Base-by-base conservation (phyloP, 1,140 invertebrate genomes). In the Lutraria rhynchaena region DNA sequence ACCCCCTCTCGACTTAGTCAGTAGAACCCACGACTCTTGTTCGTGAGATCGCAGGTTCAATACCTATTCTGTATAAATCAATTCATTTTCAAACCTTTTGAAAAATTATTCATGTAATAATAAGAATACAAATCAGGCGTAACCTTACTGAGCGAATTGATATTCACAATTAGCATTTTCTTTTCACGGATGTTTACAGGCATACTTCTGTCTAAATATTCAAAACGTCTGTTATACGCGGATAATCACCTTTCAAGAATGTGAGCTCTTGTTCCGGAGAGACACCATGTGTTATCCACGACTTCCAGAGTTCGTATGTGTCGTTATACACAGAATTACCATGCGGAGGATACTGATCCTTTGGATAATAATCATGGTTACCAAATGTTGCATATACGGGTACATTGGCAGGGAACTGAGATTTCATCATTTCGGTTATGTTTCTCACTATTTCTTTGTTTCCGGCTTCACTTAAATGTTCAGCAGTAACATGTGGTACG, bases 291-390 rank as follows among this genome's bases (percentile, higher is more conserved):
- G 37, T 41, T 17, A 87, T 84, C 87, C 87, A 87, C 33, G 55
- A 53, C 15, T 71, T 61, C 87, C 87, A 87, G 44, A 84, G 67
- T 0, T 81, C 65, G 4, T 75, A 82, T 13, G 73, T 83, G 2
- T 13, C 49, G 27, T 82, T 82, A 82, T 88, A 87, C 15, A 88
- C 75, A 11, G 33, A 37, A 69, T 81, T 78, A 27, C 33, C 46
- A 15, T 29, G 22, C 15, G 49, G 37, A 0, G 85, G 78, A 57
- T 82, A 87, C 41, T 86, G 81, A 76, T 83, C 37, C 41, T 19
- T 51, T 15, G 81, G 81, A 57, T 76, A 85, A 57, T 84, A 85
- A 81, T 88, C 87, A 75, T 88, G 87, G 77, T 88, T 88, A 29
- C 87, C 87, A 22, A 84, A 76, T 3, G 78, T 82, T 27, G 87